A percentile compares a stretch with the other conserved stretches of the same genome.
phyloP scores from a whole-genome alignment of 2,113 vertebrate species.

The Canis aureus region DNA sequence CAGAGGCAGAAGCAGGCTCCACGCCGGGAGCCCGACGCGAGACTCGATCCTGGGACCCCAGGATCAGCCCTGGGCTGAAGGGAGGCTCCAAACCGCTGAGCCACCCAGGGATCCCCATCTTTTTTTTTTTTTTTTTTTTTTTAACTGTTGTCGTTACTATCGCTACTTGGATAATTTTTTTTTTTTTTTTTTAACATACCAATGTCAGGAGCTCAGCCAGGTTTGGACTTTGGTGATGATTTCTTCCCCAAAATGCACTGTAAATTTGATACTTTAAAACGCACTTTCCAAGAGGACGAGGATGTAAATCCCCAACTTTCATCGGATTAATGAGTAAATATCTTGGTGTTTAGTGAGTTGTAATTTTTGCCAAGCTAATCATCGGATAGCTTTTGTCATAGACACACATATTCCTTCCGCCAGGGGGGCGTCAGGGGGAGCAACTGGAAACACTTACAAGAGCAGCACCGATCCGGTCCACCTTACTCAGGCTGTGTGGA shows the following conservation, averaged over 20 bases:
- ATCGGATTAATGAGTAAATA: conserved; percentile 49
- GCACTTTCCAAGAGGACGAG: neutral
- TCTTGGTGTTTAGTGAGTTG: conserved; percentile 64
- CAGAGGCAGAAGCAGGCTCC: too few species aligned
- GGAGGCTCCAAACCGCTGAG: too few species aligned
- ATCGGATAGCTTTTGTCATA: conserved; percentile 52
- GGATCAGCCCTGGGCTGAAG: too few species aligned
- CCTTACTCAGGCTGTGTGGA: neutral
- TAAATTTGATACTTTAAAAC: conserved; percentile 68
- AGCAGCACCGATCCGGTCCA: neutral
- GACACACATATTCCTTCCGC: conserved; percentile 64
- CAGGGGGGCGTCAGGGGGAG: neutral
- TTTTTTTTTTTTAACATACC: conserved; percentile 50
- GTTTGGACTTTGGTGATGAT: conserved; percentile 50
- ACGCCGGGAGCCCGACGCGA: too few species aligned
- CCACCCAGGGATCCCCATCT: neutral
- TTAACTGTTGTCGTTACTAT: conserved; percentile 17
- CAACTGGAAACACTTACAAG: conserved; percentile 52
- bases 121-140: neutral
- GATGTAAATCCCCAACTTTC: conserved; percentile 70
- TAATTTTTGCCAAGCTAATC: conserved; percentile 72
- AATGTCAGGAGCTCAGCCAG: neutral
- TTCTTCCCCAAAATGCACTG: neutral
- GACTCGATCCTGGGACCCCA: too few species aligned
- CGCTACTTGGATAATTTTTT: conserved; percentile 44